Evolutionary conservation across 2,797 vertebrate species (phyloP), one percentile per base, ranked within the genome.

Genomic region (Neomorphus geoffroyi): DNA sequence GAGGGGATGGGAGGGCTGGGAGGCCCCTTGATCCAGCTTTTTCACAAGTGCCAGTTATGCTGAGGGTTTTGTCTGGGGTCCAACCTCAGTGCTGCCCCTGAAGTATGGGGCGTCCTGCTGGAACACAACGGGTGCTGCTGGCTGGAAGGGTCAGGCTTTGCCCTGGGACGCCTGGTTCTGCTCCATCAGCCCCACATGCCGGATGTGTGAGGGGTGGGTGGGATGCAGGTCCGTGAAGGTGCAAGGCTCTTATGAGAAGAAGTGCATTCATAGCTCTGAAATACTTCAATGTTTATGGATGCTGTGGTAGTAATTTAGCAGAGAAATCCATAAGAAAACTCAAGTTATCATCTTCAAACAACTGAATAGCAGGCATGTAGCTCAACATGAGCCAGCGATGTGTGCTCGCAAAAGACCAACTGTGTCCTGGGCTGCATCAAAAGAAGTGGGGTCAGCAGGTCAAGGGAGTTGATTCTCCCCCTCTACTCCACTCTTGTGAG

Each of bases 11-110:
- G 37, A 75, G 33, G 28, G 46, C 26, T 3, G 7, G 32, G 45
- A 39, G 26, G 22, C 62, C 3, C 0, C 37, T 51, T 13, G n/a
- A 35, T 64, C 22, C 50, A 14, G 45, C 46, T 35, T 28, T 75
- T 66, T n/a, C 1, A 0, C 14, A 28, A 30, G 39, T 69, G 64
- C 46, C 4, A 2, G 5, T 64, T 58, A 51, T 0, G 1, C 65
- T 66, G 35, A 73, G 48, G 60, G 9, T 13, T 60, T 70, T 70
- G 56, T 33, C 69, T 37, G 22, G 39, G 37, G 39, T 19, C 67
- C 73, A 46, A 60, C 27, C 53, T 82, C 35, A 35, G 79, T 77
- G 43, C 27, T 91, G 60, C 60, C 28, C 43, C 53, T 86, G 70
- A 46, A 70, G 21, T 41, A 12, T 65, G 18, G n/a, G 62, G 28